Conservation (phyloP, 2,888 invertebrate genomes). For the Pegoplata infirma region DNA sequence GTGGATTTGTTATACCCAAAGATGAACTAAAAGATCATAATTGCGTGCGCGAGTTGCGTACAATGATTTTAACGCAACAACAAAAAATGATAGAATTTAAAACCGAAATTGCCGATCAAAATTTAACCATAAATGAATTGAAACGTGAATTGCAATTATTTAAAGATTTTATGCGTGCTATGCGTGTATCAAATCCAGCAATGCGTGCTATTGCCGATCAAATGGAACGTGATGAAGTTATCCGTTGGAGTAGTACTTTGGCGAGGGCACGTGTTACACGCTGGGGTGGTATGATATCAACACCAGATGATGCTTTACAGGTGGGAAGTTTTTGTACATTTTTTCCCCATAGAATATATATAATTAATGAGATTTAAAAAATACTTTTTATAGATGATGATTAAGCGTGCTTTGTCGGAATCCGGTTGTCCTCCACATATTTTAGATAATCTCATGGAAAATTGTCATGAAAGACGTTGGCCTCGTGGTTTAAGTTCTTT, state of each 20-base stretch:
- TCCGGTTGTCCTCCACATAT: constrained; percentile 96
- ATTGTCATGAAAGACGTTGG: constrained; percentile 97
- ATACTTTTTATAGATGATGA: constrained; percentile 85
- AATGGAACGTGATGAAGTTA: constrained; percentile 95
- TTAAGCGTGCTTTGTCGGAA: constrained; percentile 93
- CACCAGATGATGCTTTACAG: constrained; percentile 95
- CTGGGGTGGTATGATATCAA: constrained; percentile 99
- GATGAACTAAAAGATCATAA: constrained; percentile 97
- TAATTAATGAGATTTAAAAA: constrained; percentile 1
- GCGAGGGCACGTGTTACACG: constrained; percentile 92
- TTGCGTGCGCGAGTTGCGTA: constrained; percentile 92
- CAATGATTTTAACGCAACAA: constrained; percentile 90
- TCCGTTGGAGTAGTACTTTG: constrained; percentile 91
- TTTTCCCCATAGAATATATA: not conserved
- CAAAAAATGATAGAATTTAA: constrained; percentile 92
- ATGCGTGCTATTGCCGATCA: constrained; percentile 95
- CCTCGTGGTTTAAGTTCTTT: constrained; percentile 94
- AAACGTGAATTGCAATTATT: constrained; percentile 92
- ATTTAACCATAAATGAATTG: constrained; percentile 92
- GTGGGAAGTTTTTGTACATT: constrained; percentile 77
- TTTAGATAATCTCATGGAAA: constrained; percentile 96
- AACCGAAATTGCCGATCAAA: constrained; percentile 90
- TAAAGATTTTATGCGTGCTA: constrained; percentile 96
- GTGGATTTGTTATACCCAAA: constrained; percentile 95
- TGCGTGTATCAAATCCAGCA: constrained; percentile 94